phyloP scores from a whole-genome alignment of 2,797 vertebrate species.

The Manis pentadactyla region DNA sequence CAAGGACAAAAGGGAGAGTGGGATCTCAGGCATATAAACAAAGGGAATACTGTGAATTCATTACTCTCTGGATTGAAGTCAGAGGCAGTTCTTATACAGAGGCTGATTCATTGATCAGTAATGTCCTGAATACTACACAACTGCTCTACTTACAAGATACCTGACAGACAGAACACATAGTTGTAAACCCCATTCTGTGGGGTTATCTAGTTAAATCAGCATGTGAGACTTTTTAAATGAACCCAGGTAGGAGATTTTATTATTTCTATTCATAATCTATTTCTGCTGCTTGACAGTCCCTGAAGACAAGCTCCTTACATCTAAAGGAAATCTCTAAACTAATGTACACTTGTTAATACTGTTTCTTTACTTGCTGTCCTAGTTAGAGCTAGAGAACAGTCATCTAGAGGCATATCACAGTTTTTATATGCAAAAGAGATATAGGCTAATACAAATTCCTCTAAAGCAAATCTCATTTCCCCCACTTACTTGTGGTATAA shows the following conservation, averaged over 20 bases:
- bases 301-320: neutral
- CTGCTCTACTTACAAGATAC: neutral
- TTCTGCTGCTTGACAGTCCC: neutral
- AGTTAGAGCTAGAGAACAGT: neutral
- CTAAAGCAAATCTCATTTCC: conserved; percentile 15
- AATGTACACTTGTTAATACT: neutral
- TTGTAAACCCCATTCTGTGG: neutral
- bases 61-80: neutral
- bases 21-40: neutral
- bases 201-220: conserved; percentile 12
- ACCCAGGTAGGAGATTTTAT: neutral
- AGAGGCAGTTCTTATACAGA: neutral
- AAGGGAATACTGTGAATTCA: neutral
- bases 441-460: neutral
- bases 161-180: neutral
- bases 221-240: conserved; percentile 15
- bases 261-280: conserved; percentile 7
- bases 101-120: neutral
- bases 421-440: conserved; percentile 4
- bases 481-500: neutral
- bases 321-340: conserved; percentile 18
- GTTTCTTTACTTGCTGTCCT: neutral
- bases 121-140: neutral
- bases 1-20: conserved; percentile 48
- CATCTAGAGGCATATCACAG: neutral